Evolutionary conservation across 2,113 vertebrate genomes (phyloP).

Genomic region (Haliaeetus leucogaster): DNA sequence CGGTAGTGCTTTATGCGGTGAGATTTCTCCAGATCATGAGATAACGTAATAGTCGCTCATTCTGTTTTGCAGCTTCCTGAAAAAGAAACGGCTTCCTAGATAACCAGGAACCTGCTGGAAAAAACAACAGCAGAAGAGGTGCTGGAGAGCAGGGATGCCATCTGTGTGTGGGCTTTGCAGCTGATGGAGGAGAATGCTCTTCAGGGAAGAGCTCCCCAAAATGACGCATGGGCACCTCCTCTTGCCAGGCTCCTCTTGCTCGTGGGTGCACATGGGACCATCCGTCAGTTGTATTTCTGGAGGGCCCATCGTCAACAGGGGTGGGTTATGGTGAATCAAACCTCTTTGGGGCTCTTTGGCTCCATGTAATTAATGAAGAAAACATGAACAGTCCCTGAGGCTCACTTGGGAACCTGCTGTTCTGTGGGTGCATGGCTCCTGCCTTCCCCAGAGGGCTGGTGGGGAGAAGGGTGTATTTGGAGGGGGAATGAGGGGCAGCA

Average conservation of each 20-base stretch:
- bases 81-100: background rate
- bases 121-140: background rate
- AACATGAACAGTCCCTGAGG: fast-evolving
- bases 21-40: background rate
- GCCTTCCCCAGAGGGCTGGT: background rate
- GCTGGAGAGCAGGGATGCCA: background rate
- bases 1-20: background rate
- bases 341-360: background rate
- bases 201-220: background rate
- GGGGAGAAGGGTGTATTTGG: background rate
- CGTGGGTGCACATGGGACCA: fast-evolving
- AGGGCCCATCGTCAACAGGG: fast-evolving
- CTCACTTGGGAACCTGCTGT: background rate
- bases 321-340: background rate
- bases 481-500: background rate
- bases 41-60: background rate
- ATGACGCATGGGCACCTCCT: fast-evolving
- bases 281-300: background rate
- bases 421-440: background rate
- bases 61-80: background rate
- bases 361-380: background rate
- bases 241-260: background rate
- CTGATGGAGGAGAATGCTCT: background rate
- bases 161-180: background rate
- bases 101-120: background rate